Evolutionary conservation across 2,113 vertebrate genomes (phyloP), one percentile per base, ranked within the genome.

Genomic region (Opisthocomus hoazin): DNA sequence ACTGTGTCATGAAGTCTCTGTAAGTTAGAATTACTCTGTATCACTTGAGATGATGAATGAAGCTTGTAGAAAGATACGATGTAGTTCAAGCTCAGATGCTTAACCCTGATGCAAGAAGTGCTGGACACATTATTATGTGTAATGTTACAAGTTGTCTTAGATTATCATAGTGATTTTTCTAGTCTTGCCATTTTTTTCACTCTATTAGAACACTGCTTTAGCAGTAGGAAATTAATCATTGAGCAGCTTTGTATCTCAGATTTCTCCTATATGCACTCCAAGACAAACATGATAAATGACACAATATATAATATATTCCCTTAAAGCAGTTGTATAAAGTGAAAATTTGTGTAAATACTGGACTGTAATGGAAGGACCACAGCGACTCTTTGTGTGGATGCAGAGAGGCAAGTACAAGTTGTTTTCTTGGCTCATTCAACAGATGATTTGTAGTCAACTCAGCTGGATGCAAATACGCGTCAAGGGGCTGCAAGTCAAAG

Each of bases 401-500:
- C 50, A 63, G 41, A 27, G 45, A 45, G 54, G 8, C 34, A 57
- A 78, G 64, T 48, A 11, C 56, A 57, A 37, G 56, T 46, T 6
- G 1, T 13, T 4, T 81, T 78, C 56, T 89, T 93, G 51, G 63
- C 77, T 95, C 60, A 12, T 70, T 68, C 46, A n/a, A 20, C 46
- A 58, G 50, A n/a, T 70, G 63, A 84, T 89, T 58, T 89, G 65
- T 66, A 82, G 43, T 89, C 77, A 87, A 20, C 69, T 48, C 65
- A 71, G 57, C 69, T 95, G 90, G 78, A 27, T 78, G 51, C 73
- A 91, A 32, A 81, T 57, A 26, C 2, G 8, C 54, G 77, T 91
- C 69, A 36, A 63, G 60, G 56, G 92, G 73, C 84, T 91, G 89
- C 92, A 85, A 68, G 89, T 93, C 84, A 89, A 58, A 87, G 82